phyloP scores from a whole-genome alignment of 1,140 invertebrate genomes.

The Trachelipus rathkii region DNA sequence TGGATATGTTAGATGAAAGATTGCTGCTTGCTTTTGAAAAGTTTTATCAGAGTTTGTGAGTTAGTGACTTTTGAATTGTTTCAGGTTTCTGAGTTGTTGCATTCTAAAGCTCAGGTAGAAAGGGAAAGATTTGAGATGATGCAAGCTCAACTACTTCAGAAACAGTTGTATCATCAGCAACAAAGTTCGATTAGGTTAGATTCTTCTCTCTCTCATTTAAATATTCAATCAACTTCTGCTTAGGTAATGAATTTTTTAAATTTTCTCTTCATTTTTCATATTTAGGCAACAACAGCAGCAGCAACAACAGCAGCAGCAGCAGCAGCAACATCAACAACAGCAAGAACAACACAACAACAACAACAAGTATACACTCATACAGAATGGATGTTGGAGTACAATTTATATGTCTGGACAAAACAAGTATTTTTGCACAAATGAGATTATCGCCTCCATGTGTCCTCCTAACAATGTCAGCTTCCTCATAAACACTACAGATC shows the following conservation, averaged over 20 bases:
- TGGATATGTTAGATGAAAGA: too few relatives aligned
- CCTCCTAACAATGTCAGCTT: constrained; percentile 27
- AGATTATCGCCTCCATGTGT: constrained; percentile 50
- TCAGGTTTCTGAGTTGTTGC: constrained; percentile 41
- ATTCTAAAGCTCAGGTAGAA: constrained; percentile 52
- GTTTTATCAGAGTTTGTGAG: not conserved
- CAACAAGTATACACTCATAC: constrained; percentile 53
- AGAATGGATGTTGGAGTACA: constrained; percentile 63
- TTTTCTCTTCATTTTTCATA: not conserved
- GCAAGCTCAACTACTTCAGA: constrained; percentile 55
- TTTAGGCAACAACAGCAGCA: constrained; percentile 43
- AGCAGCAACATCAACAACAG: too few relatives aligned
- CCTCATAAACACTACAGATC: constrained; percentile 29
- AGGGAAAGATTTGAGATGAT: constrained; percentile 33
- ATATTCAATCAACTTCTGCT: too few relatives aligned
- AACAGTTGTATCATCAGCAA: constrained; percentile 53
- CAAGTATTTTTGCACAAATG: constrained; percentile 56
- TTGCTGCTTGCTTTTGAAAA: too few relatives aligned
- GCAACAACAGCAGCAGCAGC: too few relatives aligned
- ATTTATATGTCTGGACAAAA: constrained; percentile 58
- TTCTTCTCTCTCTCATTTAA: too few relatives aligned
- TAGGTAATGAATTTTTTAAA: not conserved
- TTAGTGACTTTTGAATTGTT: not conserved
- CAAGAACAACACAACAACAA: constrained; percentile 46
- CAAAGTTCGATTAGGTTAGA: constrained; percentile 47